A percentile compares a stretch with the other conserved stretches of the same genome.
These are phyloP conservation scores for Neosilurus mollespiculum DNA, from an alignment of 2,797 vertebrate species.

Conservation along the genomic window DNA sequence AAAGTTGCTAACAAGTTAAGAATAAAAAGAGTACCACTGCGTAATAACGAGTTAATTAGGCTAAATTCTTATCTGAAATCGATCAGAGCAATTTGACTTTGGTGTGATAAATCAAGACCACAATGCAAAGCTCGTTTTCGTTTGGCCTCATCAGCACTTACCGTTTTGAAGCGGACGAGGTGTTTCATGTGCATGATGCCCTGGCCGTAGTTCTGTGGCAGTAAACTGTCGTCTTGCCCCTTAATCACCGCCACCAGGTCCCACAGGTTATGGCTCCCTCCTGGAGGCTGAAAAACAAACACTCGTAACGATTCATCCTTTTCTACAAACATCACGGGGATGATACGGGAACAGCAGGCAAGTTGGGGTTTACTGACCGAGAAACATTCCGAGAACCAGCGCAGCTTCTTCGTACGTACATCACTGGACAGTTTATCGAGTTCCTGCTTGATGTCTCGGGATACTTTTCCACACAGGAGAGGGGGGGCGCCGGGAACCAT, in stretches of 20 bases:
- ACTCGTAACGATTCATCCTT: neutral
- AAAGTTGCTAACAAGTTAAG: too few species aligned
- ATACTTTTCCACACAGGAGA: slow-evolving; percentile 91
- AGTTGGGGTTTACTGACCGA: slow-evolving; percentile 76
- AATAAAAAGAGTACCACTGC: too few species aligned
- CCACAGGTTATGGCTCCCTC: slow-evolving; percentile 94
- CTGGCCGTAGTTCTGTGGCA: slow-evolving; percentile 88
- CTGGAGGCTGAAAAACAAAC: slow-evolving; percentile 78
- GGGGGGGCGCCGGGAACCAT: slow-evolving; percentile 82
- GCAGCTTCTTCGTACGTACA: slow-evolving; percentile 80
- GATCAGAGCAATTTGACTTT: too few species aligned
- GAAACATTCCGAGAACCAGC: slow-evolving; percentile 93
- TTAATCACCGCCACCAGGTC: slow-evolving; percentile 89
- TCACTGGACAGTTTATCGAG: slow-evolving; percentile 84
- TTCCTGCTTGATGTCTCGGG: slow-evolving; percentile 91
- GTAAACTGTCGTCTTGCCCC: slow-evolving; percentile 92
- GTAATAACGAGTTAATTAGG: too few species aligned
- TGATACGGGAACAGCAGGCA: neutral
- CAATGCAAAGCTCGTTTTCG: too few species aligned
- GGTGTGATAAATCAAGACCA: too few species aligned
- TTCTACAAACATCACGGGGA: neutral
- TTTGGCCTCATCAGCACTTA: slow-evolving; percentile 65
- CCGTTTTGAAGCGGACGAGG: slow-evolving; percentile 88
- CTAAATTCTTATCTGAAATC: too few species aligned
- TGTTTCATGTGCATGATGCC: slow-evolving; percentile 97